Evolutionary conservation across 2,797 vertebrate species (phyloP).

Genomic region (Sphenodon punctatus): DNA sequence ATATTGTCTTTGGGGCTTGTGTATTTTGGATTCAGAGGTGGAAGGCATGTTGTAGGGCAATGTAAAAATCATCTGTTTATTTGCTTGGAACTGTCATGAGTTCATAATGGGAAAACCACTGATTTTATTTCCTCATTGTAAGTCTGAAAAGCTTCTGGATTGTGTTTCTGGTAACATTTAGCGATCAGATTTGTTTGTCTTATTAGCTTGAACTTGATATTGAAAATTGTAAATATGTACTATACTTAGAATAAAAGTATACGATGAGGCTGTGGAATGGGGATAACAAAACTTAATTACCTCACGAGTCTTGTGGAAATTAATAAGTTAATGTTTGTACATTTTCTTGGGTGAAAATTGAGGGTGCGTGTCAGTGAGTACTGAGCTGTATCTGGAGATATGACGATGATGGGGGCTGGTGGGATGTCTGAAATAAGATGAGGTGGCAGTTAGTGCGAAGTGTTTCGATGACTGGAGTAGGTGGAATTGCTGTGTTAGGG

Average conservation of each 20-base stretch:
- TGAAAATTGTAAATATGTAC: neutral
- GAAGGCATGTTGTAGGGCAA: neutral
- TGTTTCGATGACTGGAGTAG: too few species aligned
- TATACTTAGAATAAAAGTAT: neutral
- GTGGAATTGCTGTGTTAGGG: too few species aligned
- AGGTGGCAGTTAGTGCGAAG: too few species aligned
- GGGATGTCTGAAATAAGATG: too few species aligned
- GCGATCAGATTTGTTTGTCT: neutral
- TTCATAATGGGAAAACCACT: neutral
- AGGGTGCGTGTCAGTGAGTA: too few species aligned
- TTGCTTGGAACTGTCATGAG: neutral
- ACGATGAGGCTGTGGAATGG: neutral
- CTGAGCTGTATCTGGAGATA: too few species aligned
- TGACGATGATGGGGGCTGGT: too few species aligned
- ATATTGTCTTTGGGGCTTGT: slow-evolving; percentile 33
- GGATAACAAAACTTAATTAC: neutral
- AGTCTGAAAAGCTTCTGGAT: neutral
- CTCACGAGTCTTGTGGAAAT: neutral
- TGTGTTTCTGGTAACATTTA: neutral
- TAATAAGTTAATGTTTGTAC: neutral
- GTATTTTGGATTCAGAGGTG: slow-evolving; percentile 22
- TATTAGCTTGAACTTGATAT: neutral
- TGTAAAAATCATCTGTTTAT: slow-evolving; percentile 8
- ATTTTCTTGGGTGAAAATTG: neutral
- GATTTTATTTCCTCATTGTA: neutral